These are phyloP conservation scores for Syrrhaptes paradoxus DNA, from an alignment of 2,113 vertebrate species.

Conservation along the genomic window DNA sequence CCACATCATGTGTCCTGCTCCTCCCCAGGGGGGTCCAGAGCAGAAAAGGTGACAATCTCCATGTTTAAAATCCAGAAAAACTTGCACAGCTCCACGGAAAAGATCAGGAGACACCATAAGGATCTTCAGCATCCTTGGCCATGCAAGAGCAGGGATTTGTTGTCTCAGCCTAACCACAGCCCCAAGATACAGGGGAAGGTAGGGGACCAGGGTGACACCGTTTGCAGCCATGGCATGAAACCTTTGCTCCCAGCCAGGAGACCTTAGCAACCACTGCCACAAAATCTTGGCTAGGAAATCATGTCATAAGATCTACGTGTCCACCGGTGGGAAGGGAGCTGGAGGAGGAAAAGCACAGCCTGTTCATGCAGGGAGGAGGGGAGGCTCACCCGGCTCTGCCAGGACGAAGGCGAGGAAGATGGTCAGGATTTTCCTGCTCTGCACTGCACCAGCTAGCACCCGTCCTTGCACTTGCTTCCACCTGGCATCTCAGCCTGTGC, in stretches of 20 bases:
- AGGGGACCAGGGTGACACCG: neutral
- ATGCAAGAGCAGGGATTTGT: neutral
- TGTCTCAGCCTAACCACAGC: neutral
- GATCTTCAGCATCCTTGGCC: neutral
- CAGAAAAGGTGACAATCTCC: neutral
- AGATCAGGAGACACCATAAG: fast-evolving
- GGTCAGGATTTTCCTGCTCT: neutral
- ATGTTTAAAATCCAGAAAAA: neutral
- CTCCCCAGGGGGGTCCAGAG: fast-evolving
- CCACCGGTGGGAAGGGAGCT: neutral
- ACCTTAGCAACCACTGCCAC: neutral
- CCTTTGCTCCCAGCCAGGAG: neutral
- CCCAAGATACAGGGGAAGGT: neutral
- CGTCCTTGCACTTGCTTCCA: neutral
- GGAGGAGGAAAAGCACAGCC: neutral
- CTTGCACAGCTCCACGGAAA: neutral
- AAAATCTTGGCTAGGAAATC: neutral
- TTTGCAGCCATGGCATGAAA: neutral
- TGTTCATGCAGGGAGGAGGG: neutral
- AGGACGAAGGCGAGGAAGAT: neutral
- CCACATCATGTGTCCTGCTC: neutral
- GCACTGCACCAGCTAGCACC: fast-evolving
- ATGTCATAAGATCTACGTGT: neutral
- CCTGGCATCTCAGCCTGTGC: fast-evolving
- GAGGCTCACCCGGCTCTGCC: neutral